Evolutionary conservation across 2,888 invertebrate species (phyloP), one percentile per base, ranked within the genome.

Genomic region (Eristalis arbustorum): DNA sequence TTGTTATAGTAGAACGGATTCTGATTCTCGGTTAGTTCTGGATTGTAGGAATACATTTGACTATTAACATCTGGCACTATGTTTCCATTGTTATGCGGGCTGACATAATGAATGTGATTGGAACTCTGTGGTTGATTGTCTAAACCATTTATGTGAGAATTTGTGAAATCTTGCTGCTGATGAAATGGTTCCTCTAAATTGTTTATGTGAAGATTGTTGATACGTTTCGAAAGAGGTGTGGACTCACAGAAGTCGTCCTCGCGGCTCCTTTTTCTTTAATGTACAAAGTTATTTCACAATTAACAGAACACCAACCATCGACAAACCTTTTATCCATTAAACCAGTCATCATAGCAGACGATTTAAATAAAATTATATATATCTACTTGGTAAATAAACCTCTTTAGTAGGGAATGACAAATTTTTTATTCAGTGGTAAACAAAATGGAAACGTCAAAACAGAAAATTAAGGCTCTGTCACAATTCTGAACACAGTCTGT

Each of bases 1-100:
- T 95, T 95, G 89, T 96, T 95, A 92, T 96, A 98, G 92, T 98
- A 98, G 92, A 96, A 96, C 34, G 96, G 97, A 94, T 98, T 98
- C 90, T 97, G 95, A 74, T 94, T 93, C 82, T 96, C 95, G 90
- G 93, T 95, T 72, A 98, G 93, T 90, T 97, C 97, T 22, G 98
- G 98, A 89, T 95, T 95, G 91, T 97, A 97, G 23, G 83, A 74
- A 59, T 77, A 80, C 37, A 90, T 82, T 57, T 89, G 85, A 49
- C 83, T 88, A 23, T 88, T 72, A 5, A 83, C 34, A 57, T 68
- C 80, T n/a, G 69, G 79, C 77, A 64, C 72, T 49, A 71, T 28
- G 64, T 78, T 74, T 67, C 68, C 75, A 75, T 75, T 78, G 49
- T 83, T 74, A 75, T 87, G 78, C 22, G 74, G 23, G 22, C 76